Base-by-base conservation (phyloP, 1,140 invertebrate genomes). In the Acromyrmex heyeri region DNA sequence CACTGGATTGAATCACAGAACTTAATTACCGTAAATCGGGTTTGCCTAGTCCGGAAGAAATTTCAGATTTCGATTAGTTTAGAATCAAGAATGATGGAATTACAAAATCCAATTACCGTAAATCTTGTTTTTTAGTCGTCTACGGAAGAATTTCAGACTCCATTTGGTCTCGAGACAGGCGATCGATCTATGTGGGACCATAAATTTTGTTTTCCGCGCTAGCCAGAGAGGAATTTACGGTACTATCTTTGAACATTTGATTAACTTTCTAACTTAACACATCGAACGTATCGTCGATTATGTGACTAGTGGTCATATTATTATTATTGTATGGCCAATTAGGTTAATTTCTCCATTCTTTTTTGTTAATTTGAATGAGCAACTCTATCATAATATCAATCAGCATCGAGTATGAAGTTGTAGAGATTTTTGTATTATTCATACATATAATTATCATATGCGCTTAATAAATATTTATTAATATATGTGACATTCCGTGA, bases 61-160 rank as follows among this genome's bases (percentile, higher is more conserved):
- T 83, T 75, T 82, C 59, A 34, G 55, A 83, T 83, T 83, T 83
- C 24, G 77, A 27, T 67, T 27, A 50, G 38, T 83, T 83, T 83
- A 73, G 69, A 73, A 73, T 73, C 38, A 59, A 48, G 48, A 59
- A 59, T 34, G 67, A 73, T 61, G 79, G 67, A 73, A 83, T 83
- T 83, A 75, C 69, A 75, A 83, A 83, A 83, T 83, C 79, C 79
- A 83, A 83, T 83, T 83, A 83, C 18, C 79, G 55, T 83, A 83
- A 83, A 83, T 83, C 79, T 83, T 75, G 79, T 79, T 85, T 85
- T 77, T 85, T 67, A 78, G 73, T 55, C 75, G 83, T 48, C 72
- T 24, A 48, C 34, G 61, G 73, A 77, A 85, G 83, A 85, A 78
- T 85, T 77, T 77, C 83, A 85, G 72, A 85, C 83, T 67, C 83